Percentiles rank a stretch among this genome's conserved stretches.
Evolutionary conservation across 2,888 invertebrate species (phyloP).

Genomic region (Drosophila phalerata): DNA sequence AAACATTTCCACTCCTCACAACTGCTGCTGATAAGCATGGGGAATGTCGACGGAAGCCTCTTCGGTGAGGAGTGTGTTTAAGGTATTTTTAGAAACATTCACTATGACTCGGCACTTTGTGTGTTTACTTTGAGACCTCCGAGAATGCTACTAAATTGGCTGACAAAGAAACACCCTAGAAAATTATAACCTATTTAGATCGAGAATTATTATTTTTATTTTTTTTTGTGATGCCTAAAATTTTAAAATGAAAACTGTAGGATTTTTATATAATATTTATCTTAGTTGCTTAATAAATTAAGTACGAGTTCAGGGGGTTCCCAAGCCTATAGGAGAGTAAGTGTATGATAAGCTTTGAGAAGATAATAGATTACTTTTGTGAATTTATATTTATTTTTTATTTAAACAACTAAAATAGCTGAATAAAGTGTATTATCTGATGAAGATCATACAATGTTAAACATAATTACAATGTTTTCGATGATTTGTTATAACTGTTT

Average conservation of each 20-base stretch:
- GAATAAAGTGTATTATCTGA: background rate
- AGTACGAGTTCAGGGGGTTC: no score
- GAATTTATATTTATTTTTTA: no score
- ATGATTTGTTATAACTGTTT: background rate
- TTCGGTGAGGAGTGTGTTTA: background rate
- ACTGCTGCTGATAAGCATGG: slow-evolving; percentile 5
- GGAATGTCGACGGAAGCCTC: background rate
- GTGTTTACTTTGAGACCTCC: background rate
- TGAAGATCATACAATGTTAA: background rate
- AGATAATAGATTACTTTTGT: no score
- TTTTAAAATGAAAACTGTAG: no score
- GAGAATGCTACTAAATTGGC: background rate
- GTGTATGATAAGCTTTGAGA: background rate
- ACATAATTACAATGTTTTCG: background rate
- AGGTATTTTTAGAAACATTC: background rate
- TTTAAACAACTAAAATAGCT: background rate
- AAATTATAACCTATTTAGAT: background rate
- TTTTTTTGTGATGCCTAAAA: no score
- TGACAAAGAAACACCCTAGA: background rate
- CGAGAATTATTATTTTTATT: background rate
- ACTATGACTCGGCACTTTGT: slow-evolving; percentile 15
- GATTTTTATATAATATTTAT: no score
- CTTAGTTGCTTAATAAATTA: no score
- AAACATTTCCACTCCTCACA: background rate
- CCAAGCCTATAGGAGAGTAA: background rate